Evolutionary conservation across 2,888 invertebrate genomes (phyloP), one percentile per base, ranked within the genome.

Genomic region (Epinotia bilunana): DNA sequence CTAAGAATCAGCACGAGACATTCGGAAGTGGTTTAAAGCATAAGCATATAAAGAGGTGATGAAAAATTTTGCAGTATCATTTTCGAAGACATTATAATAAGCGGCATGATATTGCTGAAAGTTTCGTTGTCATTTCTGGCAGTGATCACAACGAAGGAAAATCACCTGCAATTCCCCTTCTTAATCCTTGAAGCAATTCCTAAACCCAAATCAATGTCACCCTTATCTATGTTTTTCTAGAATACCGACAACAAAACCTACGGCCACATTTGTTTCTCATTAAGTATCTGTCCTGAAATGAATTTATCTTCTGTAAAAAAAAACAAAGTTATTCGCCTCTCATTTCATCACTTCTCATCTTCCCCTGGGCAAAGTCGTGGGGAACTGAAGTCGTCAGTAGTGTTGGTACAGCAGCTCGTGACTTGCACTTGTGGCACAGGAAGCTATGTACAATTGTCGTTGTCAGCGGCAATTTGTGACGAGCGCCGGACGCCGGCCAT

Each of bases 401-500:
- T 53, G 53, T 53, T 53, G 13, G 53, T 53, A 61, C 23, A 70
- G 72, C 57, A 43, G 74, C 77, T 74, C 77, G 11, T 82, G 72
- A 77, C 84, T 87, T 87, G 79, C 77, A 76, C 83, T 78, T n/a
- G 53, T 53, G 78, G 78, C 83, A 89, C 93, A 93, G 93, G 93
- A 93, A 93, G 90, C 89, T 83, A 87, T 88, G 84, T 84, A 90
- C 93, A 93, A 93, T 93, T 93, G 93, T 85, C 87, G 90, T 88
- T 88, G 90, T 87, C 91, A 87, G 86, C 88, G 90, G 87, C 92
- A 91, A 93, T 91, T 92, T 91, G 89, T 86, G 87, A 86, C 86
- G 86, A 86, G 88, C 86, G 88, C 86, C 91, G 93, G 92, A 91
- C 92, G 92, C 79, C 88, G 91, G 90, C 88, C 93, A 92, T 91